phyloP scores from a whole-genome alignment of 2,797 vertebrate species.

The Erithacus rubecula region DNA sequence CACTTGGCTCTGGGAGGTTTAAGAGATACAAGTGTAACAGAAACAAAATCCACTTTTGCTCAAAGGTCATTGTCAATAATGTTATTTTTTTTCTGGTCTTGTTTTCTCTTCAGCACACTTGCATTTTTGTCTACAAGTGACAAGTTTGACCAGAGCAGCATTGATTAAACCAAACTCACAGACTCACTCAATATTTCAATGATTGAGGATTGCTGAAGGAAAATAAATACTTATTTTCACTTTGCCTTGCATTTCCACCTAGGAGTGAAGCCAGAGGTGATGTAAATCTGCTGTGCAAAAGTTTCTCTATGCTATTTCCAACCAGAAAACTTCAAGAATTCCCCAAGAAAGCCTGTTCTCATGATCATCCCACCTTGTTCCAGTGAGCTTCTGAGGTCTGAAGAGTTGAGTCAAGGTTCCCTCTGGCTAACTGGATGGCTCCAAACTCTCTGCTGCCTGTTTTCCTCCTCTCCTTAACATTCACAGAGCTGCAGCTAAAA shows the following conservation, averaged over 20 bases:
- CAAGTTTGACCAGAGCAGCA: conserved; percentile 2
- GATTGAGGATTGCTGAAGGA: not conserved
- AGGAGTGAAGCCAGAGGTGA: not conserved
- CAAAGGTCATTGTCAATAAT: not conserved
- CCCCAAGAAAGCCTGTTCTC: not conserved
- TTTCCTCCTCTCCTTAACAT: not conserved
- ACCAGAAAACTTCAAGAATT: not conserved
- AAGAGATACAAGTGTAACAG: not conserved
- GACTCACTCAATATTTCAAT: conserved; percentile 21
- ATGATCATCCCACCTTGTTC: not conserved
- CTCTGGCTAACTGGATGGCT: not conserved
- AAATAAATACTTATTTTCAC: conserved; percentile 9
- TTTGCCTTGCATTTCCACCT: not conserved
- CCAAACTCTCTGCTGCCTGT: not conserved
- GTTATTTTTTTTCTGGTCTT: not conserved
- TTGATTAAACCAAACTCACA: conserved; percentile 37
- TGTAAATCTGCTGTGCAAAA: not conserved
- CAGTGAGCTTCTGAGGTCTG: not conserved
- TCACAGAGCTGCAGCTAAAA: not conserved
- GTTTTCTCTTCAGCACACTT: not conserved
- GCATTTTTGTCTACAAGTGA: not conserved
- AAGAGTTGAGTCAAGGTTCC: not conserved
- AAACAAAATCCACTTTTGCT: conserved; percentile 8
- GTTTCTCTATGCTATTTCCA: not conserved
- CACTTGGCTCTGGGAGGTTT: not conserved